Percentiles rank a stretch among this genome's conserved stretches.
phyloP scores from a whole-genome alignment of 2,113 vertebrate species.

The Crypturellus undulatus region DNA sequence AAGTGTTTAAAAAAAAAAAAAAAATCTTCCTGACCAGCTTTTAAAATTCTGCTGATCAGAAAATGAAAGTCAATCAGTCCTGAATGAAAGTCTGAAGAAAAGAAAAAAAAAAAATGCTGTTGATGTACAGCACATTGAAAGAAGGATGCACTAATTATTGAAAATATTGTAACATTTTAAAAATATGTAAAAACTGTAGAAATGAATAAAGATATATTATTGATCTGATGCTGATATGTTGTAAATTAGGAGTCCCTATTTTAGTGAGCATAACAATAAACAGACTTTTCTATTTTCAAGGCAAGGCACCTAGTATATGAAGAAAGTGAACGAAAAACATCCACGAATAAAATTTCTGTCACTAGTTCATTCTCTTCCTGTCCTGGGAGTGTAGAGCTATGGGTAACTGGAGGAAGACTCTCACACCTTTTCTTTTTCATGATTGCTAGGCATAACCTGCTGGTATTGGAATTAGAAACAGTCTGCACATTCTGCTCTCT shows the following conservation, averaged over 20 bases:
- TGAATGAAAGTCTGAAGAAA: too few relatives aligned
- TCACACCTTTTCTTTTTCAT: not conserved
- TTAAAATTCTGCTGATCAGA: not conserved
- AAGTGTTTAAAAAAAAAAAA: not conserved
- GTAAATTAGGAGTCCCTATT: not conserved
- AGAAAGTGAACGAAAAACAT: not conserved
- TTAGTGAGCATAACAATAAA: not conserved
- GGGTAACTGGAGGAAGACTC: not conserved
- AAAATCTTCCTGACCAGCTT: not conserved
- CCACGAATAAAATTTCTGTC: not conserved
- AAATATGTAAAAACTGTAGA: not conserved
- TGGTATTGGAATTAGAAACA: conserved; percentile 66
- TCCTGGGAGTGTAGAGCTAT: not conserved
- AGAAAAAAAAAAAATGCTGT: not conserved
- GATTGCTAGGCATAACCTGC: conserved; percentile 55
- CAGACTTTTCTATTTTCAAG: not conserved
- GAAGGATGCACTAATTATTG: not conserved
- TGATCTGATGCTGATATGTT: not conserved
- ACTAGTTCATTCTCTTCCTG: not conserved
- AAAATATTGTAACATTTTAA: not conserved
- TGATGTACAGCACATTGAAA: not conserved
- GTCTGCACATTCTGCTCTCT: conserved; percentile 19
- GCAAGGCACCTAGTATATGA: not conserved
- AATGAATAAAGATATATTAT: not conserved
- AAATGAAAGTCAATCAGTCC: not conserved